Base-by-base conservation (phyloP, 2,888 invertebrate genomes). In the Halictus ligatus region DNA sequence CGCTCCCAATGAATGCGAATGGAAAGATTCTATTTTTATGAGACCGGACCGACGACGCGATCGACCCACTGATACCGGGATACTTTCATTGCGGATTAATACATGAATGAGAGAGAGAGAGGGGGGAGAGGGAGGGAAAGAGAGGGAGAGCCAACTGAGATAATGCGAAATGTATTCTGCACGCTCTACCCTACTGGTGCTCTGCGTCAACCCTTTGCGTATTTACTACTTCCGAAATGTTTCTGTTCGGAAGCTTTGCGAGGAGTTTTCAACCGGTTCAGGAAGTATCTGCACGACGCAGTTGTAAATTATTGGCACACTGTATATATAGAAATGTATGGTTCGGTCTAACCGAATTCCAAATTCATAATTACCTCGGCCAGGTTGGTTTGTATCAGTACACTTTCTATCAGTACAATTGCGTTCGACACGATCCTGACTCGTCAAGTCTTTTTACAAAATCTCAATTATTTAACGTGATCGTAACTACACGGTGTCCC, bases 41-140 rank as follows among this genome's bases (percentile, higher is more conserved):
- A 25, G 73, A 48, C 48, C n/a, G 50, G 58, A 21, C n/a, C 46
- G 64, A 35, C 35, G 35, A 7, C 21, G n/a, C 71, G 69, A 46
- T 64, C 18, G 75, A 71, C 25, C 43, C n/a, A 18, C 25, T 46
- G 74, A 21, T 25, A 40, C n/a, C 74, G 25, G 13, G 46, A 64
- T 50, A 46, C 69, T 48, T 80, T 82, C 75, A 75, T 83, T 10
- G 60, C 12, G 60, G 60, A 75, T 82, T 82, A 81, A 72, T 48
- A 29, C 13, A n/a, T 15, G 81, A 75, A 71, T 29, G 46, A 60
- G 18, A 46, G 69, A 29, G 50, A 21, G 21, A 8, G 50, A 21
- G 50, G 35, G 35, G 35, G 35, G 35, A 60, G 18, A 46, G 69
- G n/a, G 21, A 54, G 8, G 7, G 50, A 21, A 21, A 50, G 43